Base-by-base conservation (phyloP, 2,113 vertebrate species). In the Triplophysa rosa region DNA sequence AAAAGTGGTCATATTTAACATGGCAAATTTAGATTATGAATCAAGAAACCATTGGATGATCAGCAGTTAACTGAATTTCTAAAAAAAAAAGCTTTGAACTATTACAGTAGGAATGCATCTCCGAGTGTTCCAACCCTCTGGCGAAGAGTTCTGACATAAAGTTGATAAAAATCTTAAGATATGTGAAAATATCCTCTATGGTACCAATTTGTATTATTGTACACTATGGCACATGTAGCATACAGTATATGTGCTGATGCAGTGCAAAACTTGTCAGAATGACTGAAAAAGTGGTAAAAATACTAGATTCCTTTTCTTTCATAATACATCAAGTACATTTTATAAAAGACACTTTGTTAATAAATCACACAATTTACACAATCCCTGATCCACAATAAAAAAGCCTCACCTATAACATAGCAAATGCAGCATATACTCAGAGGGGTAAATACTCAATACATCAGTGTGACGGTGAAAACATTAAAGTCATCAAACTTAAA, bases 281-380 rank as follows among this genome's bases (percentile, higher is more conserved):
- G 52, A 49, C 47, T 58, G 49, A 56, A 42, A 56, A 59, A 58
- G 47, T 40, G 29, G 11, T 40, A 59, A 58, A 72, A 72, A 59
- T 54, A 72, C 29, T 37, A 26, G 17, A 71, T 59, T 72, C 40
- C 29, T 37, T 37, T 59, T 58, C 47, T 21, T 49, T 37, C 37
- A 6, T 14, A 40, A 71, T 16, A 52, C 67, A n/a, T 71, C 4
- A 19, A 29, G 16, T 13, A 23, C 8, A 59, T 59, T 47, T 47
- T 47, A 74, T 74, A 74, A 74, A 71, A 56, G 2, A 61, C 8
- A 45, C 8, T 8, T 69, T 69, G 23, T 40, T 73, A 61, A 61
- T 24, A 73, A 74, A 47, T 37, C 45, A 11, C 12, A 69, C 52
- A 14, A 42, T 33, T 33, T 19, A 62, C 71, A 42, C 69, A 58